A percentile compares a stretch with the other conserved stretches of the same genome.
Conservation (phyloP, 1,140 invertebrate genomes). For the Drosophila lacertosa region DNA sequence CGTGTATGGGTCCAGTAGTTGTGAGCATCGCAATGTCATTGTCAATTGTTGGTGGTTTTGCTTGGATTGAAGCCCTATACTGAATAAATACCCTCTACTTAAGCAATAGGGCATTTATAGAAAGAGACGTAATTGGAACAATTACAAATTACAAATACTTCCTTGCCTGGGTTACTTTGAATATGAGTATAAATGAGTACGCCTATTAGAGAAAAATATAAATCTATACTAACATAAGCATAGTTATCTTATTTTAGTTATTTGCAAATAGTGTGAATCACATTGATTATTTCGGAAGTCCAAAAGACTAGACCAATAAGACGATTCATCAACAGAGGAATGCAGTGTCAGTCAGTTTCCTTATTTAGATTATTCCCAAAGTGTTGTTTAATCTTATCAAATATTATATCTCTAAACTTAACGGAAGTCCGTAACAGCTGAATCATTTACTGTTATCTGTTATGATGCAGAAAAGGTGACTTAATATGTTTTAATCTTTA, state of each 20-base stretch:
- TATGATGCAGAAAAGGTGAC: conserved; percentile 20
- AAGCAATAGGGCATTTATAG: not conserved
- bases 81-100: conserved; percentile 24
- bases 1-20: conserved; percentile 31
- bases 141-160: no score
- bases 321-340: no score
- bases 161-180: no score
- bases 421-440: conserved; percentile 4
- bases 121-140: no score
- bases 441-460: conserved; percentile 15
- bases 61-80: conserved; percentile 60
- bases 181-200: no score
- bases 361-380: not conserved
- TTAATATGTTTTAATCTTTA: conserved; percentile 4
- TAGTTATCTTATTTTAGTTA: no score
- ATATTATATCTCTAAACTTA: conserved; percentile 1
- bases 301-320: no score
- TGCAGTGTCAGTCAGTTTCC: not conserved
- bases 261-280: no score
- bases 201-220: no score
- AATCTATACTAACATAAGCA: no score
- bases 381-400: conserved; percentile 12
- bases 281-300: no score
- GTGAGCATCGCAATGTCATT: conserved; percentile 61
- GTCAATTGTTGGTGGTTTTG: conserved; percentile 60